phyloP scores from a whole-genome alignment of 2,888 invertebrate species.

The Peribatodes rhomboidaria region DNA sequence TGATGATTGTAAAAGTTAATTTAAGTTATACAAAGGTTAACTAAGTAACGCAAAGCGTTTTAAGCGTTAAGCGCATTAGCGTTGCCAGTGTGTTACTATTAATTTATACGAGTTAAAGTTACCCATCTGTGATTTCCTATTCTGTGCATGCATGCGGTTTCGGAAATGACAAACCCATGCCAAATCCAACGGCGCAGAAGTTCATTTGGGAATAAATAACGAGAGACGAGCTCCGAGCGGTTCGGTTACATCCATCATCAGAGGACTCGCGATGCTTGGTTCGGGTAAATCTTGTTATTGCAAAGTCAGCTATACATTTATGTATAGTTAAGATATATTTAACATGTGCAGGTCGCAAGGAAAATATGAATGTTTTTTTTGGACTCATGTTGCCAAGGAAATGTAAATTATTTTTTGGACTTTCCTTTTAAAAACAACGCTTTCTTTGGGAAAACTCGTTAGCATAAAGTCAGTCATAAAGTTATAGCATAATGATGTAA shows the following conservation, averaged over 20 bases:
- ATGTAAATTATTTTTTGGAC: too few relatives aligned
- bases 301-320: conserved; percentile 3
- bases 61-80: too few relatives aligned
- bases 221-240: neutral
- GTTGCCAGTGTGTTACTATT: neutral
- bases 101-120: neutral
- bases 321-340: too few relatives aligned
- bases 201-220: conserved; percentile 26
- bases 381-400: too few relatives aligned
- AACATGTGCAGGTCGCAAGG: neutral
- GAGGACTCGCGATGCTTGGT: conserved; percentile 11
- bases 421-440: too few relatives aligned
- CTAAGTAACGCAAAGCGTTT: too few relatives aligned
- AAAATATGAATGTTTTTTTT: too few relatives aligned
- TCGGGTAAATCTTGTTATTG: conserved; percentile 9
- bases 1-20: too few relatives aligned
- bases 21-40: neutral
- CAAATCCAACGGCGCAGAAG: conserved; percentile 14
- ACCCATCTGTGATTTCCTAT: neutral
- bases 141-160: conserved; percentile 19
- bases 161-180: conserved; percentile 35
- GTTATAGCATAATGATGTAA: too few relatives aligned
- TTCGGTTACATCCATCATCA: conserved; percentile 8
- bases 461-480: too few relatives aligned
- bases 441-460: too few relatives aligned